Evolutionary conservation across 37 sponge, comb jelly and placozoan genomes (phyloP).

Genomic region (Hormiphora californensis): DNA sequence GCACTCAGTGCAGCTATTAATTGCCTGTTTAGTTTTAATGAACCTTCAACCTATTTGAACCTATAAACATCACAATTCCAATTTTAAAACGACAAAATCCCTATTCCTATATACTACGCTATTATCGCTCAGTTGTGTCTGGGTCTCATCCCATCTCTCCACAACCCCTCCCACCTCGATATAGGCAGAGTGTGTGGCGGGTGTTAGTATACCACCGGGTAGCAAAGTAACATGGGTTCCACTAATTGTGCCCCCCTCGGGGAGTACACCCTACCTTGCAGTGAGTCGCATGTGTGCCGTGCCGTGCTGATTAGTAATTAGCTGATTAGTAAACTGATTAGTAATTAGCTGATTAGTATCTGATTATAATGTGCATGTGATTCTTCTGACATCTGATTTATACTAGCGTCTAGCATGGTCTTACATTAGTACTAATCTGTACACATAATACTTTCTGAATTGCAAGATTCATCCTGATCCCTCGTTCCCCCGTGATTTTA

Average conservation of each 20-base stretch:
- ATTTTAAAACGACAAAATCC: neutral
- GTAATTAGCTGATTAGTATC: neutral
- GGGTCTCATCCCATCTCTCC: neutral
- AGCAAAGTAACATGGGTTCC: conserved; percentile 11
- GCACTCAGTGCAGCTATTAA: too few relatives aligned
- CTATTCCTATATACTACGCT: neutral
- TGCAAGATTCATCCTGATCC: too few relatives aligned
- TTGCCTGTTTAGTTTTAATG: too few relatives aligned
- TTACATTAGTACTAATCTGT: too few relatives aligned
- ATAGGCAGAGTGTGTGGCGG: neutral
- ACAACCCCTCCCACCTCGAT: neutral
- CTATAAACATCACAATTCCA: neutral
- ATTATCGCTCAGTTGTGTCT: too few relatives aligned
- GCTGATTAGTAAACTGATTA: neutral
- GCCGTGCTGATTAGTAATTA: neutral
- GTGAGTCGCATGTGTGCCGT: neutral
- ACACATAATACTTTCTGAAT: too few relatives aligned
- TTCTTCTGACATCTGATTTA: neutral
- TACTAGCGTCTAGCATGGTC: neutral
- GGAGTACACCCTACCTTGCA: conserved; percentile 24
- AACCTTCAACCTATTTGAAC: too few relatives aligned
- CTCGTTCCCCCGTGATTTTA: too few relatives aligned
- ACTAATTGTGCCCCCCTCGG: conserved; percentile 24
- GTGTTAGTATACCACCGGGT: neutral
- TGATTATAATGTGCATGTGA: neutral